Base-by-base conservation (phyloP, 2,797 vertebrate genomes). In the Aphelocoma californica region DNA sequence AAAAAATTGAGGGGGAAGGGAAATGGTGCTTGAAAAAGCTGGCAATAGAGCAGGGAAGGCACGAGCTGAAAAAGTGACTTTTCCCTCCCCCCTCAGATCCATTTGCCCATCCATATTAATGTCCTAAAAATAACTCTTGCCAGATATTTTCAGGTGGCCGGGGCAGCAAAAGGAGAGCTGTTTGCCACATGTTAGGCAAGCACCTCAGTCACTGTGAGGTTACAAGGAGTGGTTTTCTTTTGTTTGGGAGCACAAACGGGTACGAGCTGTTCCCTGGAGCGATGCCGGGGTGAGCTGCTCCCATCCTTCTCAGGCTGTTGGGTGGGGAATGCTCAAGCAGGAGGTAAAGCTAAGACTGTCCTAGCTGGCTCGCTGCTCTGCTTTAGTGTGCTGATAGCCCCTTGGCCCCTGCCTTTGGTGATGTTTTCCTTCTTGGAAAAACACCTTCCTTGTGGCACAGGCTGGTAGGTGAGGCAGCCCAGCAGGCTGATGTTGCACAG, bases 171-270 rank as follows among this genome's bases (percentile, higher is more conserved):
- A 90, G 65, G 48, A 92, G 90, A 90, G 40, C 90, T 90, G 81
- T 92, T 92, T 82, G 74, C 64, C 74, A 32, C 28, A 6, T 36
- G 70, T 92, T 45, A 57, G 70, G 31, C 7, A 20, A 65, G 83
- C 50, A 34, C 50, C 78, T 87, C 5, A 0, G 53, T 58, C 0
- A 0, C 83, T 73, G 21, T 64, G 74, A 5, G 31, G 29, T 54
- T 77, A 26, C 0, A 7, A 62, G 66, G 60, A 66, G 40, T 3
- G 3, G 17, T 32, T 66, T 77, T 72, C 56, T 47, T 66, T 48
- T 75, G 67, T 91, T 91, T 0, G 0, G 23, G 50, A 0, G 0
- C 45, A 29, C 10, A 28, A 11, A 42, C 0, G 0, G 2, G 3
- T 60, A 5, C 0, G 0, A n/a, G 7, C 26, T 51, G 50, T 67